These are phyloP conservation scores for Perca fluviatilis DNA, from an alignment of 2,113 vertebrate genomes.

Conservation along the genomic window DNA sequence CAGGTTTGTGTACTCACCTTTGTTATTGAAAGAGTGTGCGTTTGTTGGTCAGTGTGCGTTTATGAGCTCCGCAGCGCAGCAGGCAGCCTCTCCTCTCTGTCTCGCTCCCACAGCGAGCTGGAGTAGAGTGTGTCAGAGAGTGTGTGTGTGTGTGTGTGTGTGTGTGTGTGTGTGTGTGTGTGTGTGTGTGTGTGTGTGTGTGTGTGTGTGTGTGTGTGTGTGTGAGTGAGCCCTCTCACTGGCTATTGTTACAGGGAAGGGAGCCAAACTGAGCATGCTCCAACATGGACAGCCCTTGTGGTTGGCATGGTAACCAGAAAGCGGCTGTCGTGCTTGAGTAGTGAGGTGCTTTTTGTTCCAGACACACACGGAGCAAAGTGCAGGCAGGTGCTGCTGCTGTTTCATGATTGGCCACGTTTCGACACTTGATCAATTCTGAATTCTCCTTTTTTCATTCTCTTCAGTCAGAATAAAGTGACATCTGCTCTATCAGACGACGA, in stretches of 20 bases:
- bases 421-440: constrained; percentile 43
- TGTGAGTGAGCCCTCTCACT: constrained; percentile 58
- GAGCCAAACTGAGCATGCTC: constrained; percentile 81
- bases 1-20: constrained; percentile 64
- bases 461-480: constrained; percentile 48
- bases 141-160: constrained; percentile 18
- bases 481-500: constrained; percentile 42
- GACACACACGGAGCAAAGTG: constrained; percentile 30
- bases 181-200: constrained; percentile 26
- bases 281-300: constrained; percentile 68
- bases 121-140: neutral
- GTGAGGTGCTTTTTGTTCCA: constrained; percentile 17
- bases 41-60: constrained; percentile 18
- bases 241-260: constrained; percentile 76
- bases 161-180: constrained; percentile 29
- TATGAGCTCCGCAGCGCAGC: constrained; percentile 53
- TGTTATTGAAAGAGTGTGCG: constrained; percentile 33
- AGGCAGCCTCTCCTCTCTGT: constrained; percentile 70
- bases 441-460: constrained; percentile 33
- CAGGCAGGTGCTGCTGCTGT: constrained; percentile 53
- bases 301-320: constrained; percentile 77
- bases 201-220: constrained; percentile 30
- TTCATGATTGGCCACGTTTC: constrained; percentile 38
- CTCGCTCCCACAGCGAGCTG: constrained; percentile 45
- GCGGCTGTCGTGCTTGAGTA: constrained; percentile 26